These are phyloP conservation scores for Phainopepla nitens DNA, from an alignment of 2,113 vertebrate genomes.

Conservation along the genomic window DNA sequence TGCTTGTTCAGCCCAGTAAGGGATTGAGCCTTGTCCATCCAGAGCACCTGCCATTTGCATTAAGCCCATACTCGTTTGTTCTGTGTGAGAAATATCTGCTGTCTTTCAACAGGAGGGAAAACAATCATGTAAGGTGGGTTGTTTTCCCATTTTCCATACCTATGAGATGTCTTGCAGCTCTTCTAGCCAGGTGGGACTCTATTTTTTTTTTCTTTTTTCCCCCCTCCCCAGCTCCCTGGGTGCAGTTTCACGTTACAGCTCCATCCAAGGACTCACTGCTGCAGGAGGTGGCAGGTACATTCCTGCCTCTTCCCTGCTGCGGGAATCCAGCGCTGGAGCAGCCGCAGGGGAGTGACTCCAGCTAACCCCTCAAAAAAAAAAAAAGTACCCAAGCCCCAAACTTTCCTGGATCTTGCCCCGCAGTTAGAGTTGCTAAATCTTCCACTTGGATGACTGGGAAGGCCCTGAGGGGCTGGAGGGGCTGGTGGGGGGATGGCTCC, in stretches of 20 bases:
- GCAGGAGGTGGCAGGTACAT: conserved; percentile 47
- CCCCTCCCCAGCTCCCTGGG: neutral
- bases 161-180: neutral
- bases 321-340: neutral
- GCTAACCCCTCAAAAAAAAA: neutral
- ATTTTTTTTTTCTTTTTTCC: fast-evolving
- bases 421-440: neutral
- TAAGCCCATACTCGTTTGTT: neutral
- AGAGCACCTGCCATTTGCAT: conserved; percentile 49
- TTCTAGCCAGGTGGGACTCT: neutral
- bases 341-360: conserved; percentile 1
- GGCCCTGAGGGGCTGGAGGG: neutral
- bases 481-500: neutral
- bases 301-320: neutral
- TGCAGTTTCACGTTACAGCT: conserved; percentile 3
- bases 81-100: neutral
- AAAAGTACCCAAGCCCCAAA: neutral
- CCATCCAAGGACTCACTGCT: neutral
- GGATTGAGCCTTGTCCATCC: neutral
- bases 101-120: conserved; percentile 55
- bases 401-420: neutral
- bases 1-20: neutral
- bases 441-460: neutral
- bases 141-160: neutral
- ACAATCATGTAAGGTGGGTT: conserved; percentile 3